These are phyloP conservation scores for Anguilla pacifica DNA, from an alignment of 2,797 vertebrate species.

Conservation along the genomic window DNA sequence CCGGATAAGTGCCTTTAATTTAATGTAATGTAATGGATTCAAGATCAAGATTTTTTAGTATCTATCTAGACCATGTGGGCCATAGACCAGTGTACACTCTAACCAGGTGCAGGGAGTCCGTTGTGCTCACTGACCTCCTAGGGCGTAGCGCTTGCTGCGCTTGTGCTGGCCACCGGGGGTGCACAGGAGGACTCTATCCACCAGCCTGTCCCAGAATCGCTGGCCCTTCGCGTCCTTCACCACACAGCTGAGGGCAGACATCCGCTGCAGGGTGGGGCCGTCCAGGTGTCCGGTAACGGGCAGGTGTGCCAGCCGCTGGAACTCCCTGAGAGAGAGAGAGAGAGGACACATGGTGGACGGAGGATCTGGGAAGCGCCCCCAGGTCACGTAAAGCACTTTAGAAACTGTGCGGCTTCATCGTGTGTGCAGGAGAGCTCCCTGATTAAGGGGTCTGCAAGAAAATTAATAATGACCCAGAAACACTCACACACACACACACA, in stretches of 20 bases:
- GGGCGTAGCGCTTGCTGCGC: constrained; percentile 66
- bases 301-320: constrained; percentile 86
- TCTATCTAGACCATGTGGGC: too few relatives aligned
- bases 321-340: constrained; percentile 72
- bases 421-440: too few relatives aligned
- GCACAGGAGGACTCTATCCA: constrained; percentile 64
- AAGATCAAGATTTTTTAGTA: too few relatives aligned
- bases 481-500: background rate
- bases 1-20: too few relatives aligned
- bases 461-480: background rate
- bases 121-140: constrained; percentile 66
- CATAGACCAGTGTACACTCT: background rate
- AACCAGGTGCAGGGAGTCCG: background rate
- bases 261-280: constrained; percentile 79
- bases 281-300: constrained; percentile 84
- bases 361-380: background rate
- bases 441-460: background rate
- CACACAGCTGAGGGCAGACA: constrained; percentile 85
- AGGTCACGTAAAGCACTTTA: background rate
- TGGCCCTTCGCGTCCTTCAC: constrained; percentile 76
- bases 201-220: constrained; percentile 63
- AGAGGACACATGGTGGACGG: background rate
- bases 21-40: too few relatives aligned
- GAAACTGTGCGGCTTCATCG: background rate
- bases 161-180: constrained; percentile 26